A percentile compares a stretch with the other conserved stretches of the same genome.
phyloP scores from a whole-genome alignment of 2,888 invertebrate genomes.

The Agonopterix heracliana region DNA sequence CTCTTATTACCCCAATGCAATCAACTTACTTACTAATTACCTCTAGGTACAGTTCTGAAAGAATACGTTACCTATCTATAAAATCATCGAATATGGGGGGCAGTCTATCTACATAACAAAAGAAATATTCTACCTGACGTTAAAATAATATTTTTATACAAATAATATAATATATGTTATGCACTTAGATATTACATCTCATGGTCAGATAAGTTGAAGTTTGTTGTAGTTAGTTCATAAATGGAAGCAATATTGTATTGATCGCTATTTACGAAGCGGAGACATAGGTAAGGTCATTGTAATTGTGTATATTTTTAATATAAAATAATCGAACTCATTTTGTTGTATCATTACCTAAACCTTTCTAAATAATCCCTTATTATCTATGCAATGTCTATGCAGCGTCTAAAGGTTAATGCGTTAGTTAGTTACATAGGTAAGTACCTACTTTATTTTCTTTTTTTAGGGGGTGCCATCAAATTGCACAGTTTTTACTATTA shows the following conservation, averaged over 20 bases:
- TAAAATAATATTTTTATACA: constrained; percentile 1
- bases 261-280: constrained; percentile 14
- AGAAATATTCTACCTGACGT: not conserved
- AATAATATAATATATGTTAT: constrained; percentile 10
- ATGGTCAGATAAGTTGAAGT: not conserved
- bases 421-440: too few species aligned
- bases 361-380: too few species aligned
- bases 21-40: too few species aligned
- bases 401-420: too few species aligned
- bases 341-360: constrained; percentile 20
- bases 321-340: constrained; percentile 31
- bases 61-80: too few species aligned
- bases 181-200: constrained; percentile 17
- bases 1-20: too few species aligned
- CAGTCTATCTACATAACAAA: too few species aligned
- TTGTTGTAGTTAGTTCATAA: constrained; percentile 5
- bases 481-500: too few species aligned
- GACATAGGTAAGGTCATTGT: constrained; percentile 29
- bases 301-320: constrained; percentile 61
- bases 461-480: too few species aligned
- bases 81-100: constrained; percentile 1
- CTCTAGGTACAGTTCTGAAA: too few species aligned
- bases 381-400: too few species aligned
- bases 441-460: too few species aligned
- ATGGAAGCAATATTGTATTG: constrained; percentile 41